Evolutionary conservation across 2,888 invertebrate species (phyloP).

Genomic region (Iphiclides podalirius): DNA sequence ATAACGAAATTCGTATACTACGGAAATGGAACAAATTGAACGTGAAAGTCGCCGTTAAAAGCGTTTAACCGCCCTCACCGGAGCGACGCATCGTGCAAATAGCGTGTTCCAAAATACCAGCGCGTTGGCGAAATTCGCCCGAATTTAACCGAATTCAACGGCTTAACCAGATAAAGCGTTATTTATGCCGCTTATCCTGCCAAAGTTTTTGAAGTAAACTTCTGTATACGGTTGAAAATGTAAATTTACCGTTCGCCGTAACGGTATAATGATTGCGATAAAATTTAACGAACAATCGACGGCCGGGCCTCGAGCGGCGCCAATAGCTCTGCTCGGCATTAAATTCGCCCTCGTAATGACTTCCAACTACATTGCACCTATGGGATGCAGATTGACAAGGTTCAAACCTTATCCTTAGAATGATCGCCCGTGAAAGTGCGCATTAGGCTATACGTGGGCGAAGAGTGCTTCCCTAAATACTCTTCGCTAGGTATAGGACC

Average conservation of each 20-base stretch:
- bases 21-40: neutral
- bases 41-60: neutral
- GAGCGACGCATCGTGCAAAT: neutral
- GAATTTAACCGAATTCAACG: neutral
- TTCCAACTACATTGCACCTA: no score
- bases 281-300: constrained; percentile 1
- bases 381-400: no score
- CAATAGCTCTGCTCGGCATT: no score
- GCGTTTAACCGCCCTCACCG: neutral
- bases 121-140: neutral
- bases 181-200: constrained; percentile 3
- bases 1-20: no score
- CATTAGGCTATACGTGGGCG: neutral
- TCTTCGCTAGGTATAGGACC: no score
- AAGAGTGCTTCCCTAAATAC: no score
- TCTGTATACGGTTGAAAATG: constrained; percentile 1
- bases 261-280: neutral
- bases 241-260: neutral
- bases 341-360: neutral
- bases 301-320: neutral
- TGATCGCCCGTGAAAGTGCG: neutral
- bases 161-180: constrained; percentile 8
- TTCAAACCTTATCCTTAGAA: no score
- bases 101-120: neutral
- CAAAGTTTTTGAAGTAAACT: constrained; percentile 5